phyloP scores from a whole-genome alignment of 2,888 invertebrate species.

The Altica lythri region DNA sequence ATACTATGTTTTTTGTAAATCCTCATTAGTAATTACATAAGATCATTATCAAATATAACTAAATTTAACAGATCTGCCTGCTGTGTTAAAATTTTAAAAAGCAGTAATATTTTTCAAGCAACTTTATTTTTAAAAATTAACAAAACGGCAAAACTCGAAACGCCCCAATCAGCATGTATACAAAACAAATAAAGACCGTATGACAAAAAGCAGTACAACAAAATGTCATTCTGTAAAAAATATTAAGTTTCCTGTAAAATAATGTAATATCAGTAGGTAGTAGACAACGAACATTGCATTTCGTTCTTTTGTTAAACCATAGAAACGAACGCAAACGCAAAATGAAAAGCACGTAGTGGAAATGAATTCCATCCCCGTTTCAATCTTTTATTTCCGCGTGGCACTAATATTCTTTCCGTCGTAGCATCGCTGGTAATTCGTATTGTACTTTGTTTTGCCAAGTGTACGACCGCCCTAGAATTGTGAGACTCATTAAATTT shows the following conservation, averaged over 20 bases:
- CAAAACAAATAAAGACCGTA: too few species aligned
- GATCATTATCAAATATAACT: too few species aligned
- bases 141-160: too few species aligned
- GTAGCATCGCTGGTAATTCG: slow-evolving; percentile 31
- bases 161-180: too few species aligned
- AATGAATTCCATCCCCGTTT: slow-evolving; percentile 38
- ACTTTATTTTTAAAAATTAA: too few species aligned
- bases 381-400: slow-evolving; percentile 38
- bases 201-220: too few species aligned
- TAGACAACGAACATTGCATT: slow-evolving; percentile 14
- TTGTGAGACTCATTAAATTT: slow-evolving; percentile 39
- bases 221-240: too few species aligned
- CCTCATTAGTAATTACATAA: too few species aligned
- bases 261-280: slow-evolving; percentile 10
- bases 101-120: too few species aligned
- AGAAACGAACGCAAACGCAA: slow-evolving; percentile 22
- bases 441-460: slow-evolving; percentile 36
- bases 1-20: too few species aligned
- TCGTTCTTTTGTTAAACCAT: slow-evolving; percentile 11
- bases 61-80: too few species aligned
- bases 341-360: slow-evolving; percentile 36
- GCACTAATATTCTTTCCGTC: slow-evolving; percentile 36
- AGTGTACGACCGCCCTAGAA: slow-evolving; percentile 31
- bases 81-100: too few species aligned
- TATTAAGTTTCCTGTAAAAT: slow-evolving; percentile 3